Evolutionary conservation across 2,113 vertebrate species (phyloP).

Genomic region (Phrynosoma blainvillii): DNA sequence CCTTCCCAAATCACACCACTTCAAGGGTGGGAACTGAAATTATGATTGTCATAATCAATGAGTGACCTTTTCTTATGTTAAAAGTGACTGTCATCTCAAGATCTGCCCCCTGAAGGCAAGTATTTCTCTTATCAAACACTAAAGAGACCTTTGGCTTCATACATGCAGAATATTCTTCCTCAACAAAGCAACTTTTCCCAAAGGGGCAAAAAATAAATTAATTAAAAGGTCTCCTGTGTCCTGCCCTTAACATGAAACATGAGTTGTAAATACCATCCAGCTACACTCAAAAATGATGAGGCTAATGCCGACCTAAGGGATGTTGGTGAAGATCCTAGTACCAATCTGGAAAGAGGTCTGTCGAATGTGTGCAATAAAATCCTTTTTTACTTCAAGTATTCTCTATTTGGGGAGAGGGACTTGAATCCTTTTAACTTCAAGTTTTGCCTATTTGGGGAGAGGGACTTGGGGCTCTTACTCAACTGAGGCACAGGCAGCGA

Average conservation of each 20-base stretch:
- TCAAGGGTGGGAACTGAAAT: background rate
- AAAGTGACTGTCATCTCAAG: background rate
- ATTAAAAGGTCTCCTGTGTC: background rate
- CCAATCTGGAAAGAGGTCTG: too few relatives aligned
- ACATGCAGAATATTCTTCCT: background rate
- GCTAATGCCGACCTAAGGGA: too few relatives aligned
- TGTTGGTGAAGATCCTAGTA: too few relatives aligned
- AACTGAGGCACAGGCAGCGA: too few relatives aligned
- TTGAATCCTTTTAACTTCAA: too few relatives aligned
- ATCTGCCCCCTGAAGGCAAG: background rate
- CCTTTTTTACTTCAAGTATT: too few relatives aligned
- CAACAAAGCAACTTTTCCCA: background rate
- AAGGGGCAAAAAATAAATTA: background rate
- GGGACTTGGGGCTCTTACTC: too few relatives aligned
- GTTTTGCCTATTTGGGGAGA: too few relatives aligned
- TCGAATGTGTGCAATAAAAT: too few relatives aligned
- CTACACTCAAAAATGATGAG: background rate
- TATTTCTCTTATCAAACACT: background rate
- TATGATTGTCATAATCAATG: background rate
- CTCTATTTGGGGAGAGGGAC: background rate
- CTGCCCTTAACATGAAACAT: too few relatives aligned
- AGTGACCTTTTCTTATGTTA: background rate
- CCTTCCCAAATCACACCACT: background rate
- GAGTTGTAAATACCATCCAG: background rate
- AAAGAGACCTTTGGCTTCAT: background rate